phyloP scores from a whole-genome alignment of 2,888 invertebrate species.

The Caenorhabditis sp. region DNA sequence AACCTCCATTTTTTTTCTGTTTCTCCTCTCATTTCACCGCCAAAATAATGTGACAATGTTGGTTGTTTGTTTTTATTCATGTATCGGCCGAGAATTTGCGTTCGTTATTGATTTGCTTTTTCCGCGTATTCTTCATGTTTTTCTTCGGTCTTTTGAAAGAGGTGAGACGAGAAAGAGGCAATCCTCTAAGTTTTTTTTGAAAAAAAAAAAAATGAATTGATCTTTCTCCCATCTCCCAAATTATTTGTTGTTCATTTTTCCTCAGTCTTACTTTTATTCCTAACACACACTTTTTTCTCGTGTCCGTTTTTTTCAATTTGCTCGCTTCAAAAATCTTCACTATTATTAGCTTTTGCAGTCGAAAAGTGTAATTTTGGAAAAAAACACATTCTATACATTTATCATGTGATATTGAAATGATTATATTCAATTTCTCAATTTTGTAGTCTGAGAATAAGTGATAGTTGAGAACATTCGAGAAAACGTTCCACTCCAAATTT shows the following conservation, averaged over 20 bases:
- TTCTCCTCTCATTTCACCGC: not conserved
- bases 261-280: not conserved
- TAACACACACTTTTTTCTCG: too few relatives aligned
- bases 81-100: conserved; percentile 4
- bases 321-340: too few relatives aligned
- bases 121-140: conserved; percentile 1
- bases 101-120: conserved; percentile 3
- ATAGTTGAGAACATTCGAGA: too few relatives aligned
- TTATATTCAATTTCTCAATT: too few relatives aligned
- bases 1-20: conserved; percentile 4
- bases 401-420: too few relatives aligned
- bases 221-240: conserved; percentile 5
- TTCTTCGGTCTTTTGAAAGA: not conserved
- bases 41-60: not conserved
- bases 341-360: not conserved
- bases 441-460: too few relatives aligned
- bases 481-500: too few relatives aligned
- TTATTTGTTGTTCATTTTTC: conserved; percentile 3
- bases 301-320: too few relatives aligned
- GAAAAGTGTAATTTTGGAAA: not conserved
- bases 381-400: not conserved
- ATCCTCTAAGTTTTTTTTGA: conserved; percentile 4
- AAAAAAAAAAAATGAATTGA: not conserved
- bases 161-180: conserved; percentile 1
- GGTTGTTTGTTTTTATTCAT: conserved; percentile 4